Evolutionary conservation across 2,797 vertebrate species (phyloP), one percentile per base, ranked within the genome.

Genomic region (Halcyon smyrnensis): DNA sequence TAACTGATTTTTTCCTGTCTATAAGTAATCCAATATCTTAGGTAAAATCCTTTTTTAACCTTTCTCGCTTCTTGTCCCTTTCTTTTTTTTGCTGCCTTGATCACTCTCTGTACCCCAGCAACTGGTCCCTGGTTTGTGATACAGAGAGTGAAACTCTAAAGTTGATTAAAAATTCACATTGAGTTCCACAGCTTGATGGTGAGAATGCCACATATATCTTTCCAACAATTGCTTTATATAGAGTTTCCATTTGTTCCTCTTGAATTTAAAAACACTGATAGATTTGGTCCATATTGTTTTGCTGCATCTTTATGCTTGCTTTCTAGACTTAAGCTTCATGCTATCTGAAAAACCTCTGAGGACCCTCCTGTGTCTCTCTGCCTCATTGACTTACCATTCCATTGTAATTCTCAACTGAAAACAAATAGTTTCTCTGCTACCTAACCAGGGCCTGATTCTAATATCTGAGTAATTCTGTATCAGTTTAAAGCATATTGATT

Each of bases 401-500:
- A 57, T 41, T 65, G 39, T n/a, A 87, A 77, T 71, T 87, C 46
- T 62, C 57, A 83, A 16, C 1, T 19, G 45, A 87, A 96, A 87
- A 81, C 37, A 64, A 9, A n/a, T 30, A 63, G 50, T 74, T 85
- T 77, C 80, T 59, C 54, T 74, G 30, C 48, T 91, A 46, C 7
- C 41, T 78, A 75, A 62, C 23, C 28, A 62, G 10, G 21, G 13
- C 28, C 43, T 54, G 50, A 86, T 80, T 89, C 48, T 88, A 64
- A 80, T 71, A 60, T 91, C 53, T 53, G 11, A 83, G 25, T 68
- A 88, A 71, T 78, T 75, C 62, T 62, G 5, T 50, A 50, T 62
- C 56, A 74, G 36, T 37, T 48, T 77, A 89, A 89, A 83, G 14
- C n/a, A 60, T 79, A 77, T 53, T 75, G 73, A 88, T 95, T 84